Percentiles rank a stretch among this genome's conserved stretches.
phyloP scores from a whole-genome alignment of 23 tunicate genomes.

The Pegea sp. region DNA sequence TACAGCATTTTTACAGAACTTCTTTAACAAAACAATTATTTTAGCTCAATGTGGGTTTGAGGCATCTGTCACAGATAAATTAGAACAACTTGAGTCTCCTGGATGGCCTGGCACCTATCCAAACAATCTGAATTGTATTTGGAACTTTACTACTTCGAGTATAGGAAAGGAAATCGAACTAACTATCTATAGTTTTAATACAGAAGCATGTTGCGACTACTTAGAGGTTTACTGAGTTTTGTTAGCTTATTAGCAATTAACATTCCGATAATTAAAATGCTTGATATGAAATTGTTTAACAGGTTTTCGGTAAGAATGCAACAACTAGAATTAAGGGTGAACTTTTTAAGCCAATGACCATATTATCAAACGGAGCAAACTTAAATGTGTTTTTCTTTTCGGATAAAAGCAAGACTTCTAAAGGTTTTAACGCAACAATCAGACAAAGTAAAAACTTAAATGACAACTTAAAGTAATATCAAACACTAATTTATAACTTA shows the following conservation, averaged over 20 bases:
- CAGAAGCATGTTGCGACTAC: conserved; percentile 17
- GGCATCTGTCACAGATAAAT: too few relatives aligned
- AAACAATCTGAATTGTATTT: not conserved
- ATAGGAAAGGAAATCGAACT: not conserved
- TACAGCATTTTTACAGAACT: too few relatives aligned
- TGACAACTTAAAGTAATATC: too few relatives aligned
- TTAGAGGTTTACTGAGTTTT: too few relatives aligned
- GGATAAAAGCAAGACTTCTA: not conserved
- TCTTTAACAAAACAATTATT: too few relatives aligned
- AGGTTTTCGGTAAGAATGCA: not conserved
- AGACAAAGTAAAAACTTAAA: not conserved
- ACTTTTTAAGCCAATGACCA: not conserved
- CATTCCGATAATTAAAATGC: not conserved
- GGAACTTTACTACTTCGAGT: not conserved
- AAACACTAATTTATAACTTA: too few relatives aligned
- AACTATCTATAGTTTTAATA: not conserved
- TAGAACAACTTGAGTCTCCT: not conserved
- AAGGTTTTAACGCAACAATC: not conserved
- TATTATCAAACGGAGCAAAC: not conserved
- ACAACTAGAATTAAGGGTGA: not conserved
- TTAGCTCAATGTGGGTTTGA: too few relatives aligned
- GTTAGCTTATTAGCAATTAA: too few relatives aligned
- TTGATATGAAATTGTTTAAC: not conserved
- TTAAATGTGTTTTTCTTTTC: not conserved
- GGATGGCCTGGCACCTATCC: not conserved